phyloP scores from a whole-genome alignment of 2,888 invertebrate genomes.

The Boloria euphrosyne region DNA sequence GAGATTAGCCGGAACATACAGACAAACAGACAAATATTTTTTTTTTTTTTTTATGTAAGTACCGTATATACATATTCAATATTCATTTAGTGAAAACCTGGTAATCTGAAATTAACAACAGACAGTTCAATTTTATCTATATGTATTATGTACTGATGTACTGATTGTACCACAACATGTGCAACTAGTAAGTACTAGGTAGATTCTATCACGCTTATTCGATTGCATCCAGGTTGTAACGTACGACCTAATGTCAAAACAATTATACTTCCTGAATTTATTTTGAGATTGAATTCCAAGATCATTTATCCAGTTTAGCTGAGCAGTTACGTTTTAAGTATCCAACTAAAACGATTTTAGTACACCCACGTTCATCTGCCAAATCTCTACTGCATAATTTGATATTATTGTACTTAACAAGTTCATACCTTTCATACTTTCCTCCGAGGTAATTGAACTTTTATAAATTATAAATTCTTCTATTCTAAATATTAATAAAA shows the following conservation, averaged over 20 bases:
- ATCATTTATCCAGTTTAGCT: slow-evolving; percentile 35
- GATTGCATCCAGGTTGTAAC: slow-evolving; percentile 17
- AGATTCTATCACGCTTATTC: slow-evolving; percentile 26
- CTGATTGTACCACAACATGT: no score
- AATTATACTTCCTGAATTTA: slow-evolving; percentile 33
- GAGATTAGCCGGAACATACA: no score
- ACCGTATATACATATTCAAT: no score
- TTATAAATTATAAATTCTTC: no score
- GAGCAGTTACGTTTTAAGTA: slow-evolving; percentile 24
- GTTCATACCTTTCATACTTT: not conserved
- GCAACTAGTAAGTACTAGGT: slow-evolving; percentile 7
- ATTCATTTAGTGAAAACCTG: no score
- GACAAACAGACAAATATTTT: no score
- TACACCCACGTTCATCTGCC: slow-evolving; percentile 20
- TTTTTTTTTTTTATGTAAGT: no score
- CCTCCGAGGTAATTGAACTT: no score
- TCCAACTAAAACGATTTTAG: slow-evolving; percentile 21
- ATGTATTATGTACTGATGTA: no score
- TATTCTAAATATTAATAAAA: no score
- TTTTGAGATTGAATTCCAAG: slow-evolving; percentile 25
- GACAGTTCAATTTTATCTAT: no score
- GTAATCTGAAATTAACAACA: no score
- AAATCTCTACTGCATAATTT: slow-evolving; percentile 11
- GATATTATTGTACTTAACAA: not conserved
- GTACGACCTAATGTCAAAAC: slow-evolving; percentile 30